Evolutionary conservation across 1,140 invertebrate species (phyloP), one percentile per base, ranked within the genome.

Genomic region (Adelges cooleyi): DNA sequence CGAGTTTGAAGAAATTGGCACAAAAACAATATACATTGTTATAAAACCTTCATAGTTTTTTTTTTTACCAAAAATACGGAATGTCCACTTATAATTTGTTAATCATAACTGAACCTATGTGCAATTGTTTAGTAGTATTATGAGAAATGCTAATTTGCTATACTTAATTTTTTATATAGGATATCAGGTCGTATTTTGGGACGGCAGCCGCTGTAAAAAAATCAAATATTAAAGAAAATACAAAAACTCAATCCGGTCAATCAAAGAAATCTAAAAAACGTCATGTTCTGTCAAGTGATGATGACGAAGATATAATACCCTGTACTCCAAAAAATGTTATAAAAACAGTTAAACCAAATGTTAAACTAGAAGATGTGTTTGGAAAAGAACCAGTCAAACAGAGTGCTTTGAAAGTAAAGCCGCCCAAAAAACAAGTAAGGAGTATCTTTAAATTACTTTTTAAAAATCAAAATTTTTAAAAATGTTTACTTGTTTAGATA

Each of bases 361-460:
- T 62, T 17, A 48, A 48, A 1, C 40, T 42, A 33, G 23, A 13
- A 4, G 56, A 62, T 20, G 13, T 62, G 15, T 62, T 62, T 33
- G 56, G 56, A 15, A 46, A n/a, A 20, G 56, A 62, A 29, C 42
- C 56, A 29, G 13, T 62, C n/a, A 62, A 62, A 62, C 56, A 62
- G 10, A 62, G n/a, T 3, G 0, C 25, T 2, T 15, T 29, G 4
- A 48, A 62, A 48, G 22, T 44, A 3, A 44, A 44, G 15, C n/a
- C 3, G 13, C 18, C 17, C 18, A 56, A 42, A 42, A 17, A 17
- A 1, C 36, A 56, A 44, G 53, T 56, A 5, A 10, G 20, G 3
- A n/a, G n/a, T n/a, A n/a, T n/a, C n/a, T n/a, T n/a, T n/a, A n/a
- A n/a, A n/a, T n/a, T n/a, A n/a, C n/a, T n/a, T n/a, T n/a, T n/a